Base-by-base conservation (phyloP, 2,113 vertebrate species). In the Probosciger aterrimus region DNA sequence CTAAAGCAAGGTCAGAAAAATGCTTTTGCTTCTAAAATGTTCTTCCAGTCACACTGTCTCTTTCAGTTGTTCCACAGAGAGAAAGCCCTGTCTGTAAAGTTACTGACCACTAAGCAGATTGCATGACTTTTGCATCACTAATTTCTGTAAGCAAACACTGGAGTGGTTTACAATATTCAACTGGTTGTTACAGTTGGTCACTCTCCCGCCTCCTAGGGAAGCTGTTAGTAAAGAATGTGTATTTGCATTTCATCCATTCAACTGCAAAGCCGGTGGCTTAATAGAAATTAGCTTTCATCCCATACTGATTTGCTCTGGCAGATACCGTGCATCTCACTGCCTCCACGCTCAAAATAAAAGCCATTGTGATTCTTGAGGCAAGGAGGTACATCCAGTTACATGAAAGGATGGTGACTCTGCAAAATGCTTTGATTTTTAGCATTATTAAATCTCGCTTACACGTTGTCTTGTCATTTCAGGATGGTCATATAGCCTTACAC, bases 401-500 rank as follows among this genome's bases (percentile, higher is more conserved):
- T 41, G 11, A 77, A 46, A 71, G 53, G 4, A 25, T 27, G 55
- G 30, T 43, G 64, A 53, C 25, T 76, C 44, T 84, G 24, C 39
- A 73, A 80, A 88, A 55, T 31, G 4, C n/a, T 85, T 84, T 41
- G 5, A 10, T 71, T 86, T 69, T 76, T 79, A 69, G 5, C 18
- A 8, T 70, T 83, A 67, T 63, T 84, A 52, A 49, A 73, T 86
- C 30, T 89, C 24, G 33, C 22, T 87, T 44, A 77, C 27, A 44
- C n/a, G 7, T 15, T 71, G 14, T 59, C 49, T 88, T 95, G 43
- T 88, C 77, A 35, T 98, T 98, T 73, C 97, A 99, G 99, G 99
- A 99, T 59, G 98, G 98, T n/a, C 99, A 99, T 97, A 99, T 98
- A 11, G 99, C 99, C 17, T 98, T 99, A 65, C 99, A 99, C 93